Evolutionary conservation across 35 echinoderm and acorn worm genomes (phyloP).

Genomic region (Patiria miniata): DNA sequence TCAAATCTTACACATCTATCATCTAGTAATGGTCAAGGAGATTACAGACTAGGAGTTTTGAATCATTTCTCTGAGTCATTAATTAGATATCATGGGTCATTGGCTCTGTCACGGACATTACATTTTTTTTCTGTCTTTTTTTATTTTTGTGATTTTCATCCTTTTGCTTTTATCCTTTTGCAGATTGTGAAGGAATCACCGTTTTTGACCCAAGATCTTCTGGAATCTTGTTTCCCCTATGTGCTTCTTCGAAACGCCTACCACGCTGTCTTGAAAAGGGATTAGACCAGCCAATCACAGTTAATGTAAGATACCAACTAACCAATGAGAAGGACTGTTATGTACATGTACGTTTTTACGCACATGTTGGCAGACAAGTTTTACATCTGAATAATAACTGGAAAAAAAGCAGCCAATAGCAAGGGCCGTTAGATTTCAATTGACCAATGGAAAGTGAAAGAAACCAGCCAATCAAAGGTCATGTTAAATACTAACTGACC

Average conservation of each 20-base stretch:
- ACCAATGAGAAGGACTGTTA: background rate
- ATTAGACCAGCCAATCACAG: slow-evolving; percentile 30
- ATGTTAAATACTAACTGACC: background rate
- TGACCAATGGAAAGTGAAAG: background rate
- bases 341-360: too few relatives aligned
- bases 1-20: too few relatives aligned
- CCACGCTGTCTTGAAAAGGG: slow-evolving; percentile 85
- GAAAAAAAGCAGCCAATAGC: background rate
- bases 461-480: background rate
- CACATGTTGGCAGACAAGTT: too few relatives aligned
- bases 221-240: slow-evolving; percentile 95
- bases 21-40: too few relatives aligned
- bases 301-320: background rate
- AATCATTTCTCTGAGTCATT: too few relatives aligned
- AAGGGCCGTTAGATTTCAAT: background rate
- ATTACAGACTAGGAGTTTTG: too few relatives aligned
- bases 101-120: too few relatives aligned
- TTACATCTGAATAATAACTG: too few relatives aligned
- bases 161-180: slow-evolving; percentile 19
- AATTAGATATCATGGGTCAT: too few relatives aligned
- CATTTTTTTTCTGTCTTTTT: too few relatives aligned
- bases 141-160: background rate
- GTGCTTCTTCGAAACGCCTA: slow-evolving; percentile 88
- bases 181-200: slow-evolving; percentile 96
- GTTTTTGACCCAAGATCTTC: slow-evolving; percentile 88